Evolutionary conservation across 1,140 invertebrate species (phyloP), one percentile per base, ranked within the genome.

Genomic region (Pseudachorutes palmiensis): DNA sequence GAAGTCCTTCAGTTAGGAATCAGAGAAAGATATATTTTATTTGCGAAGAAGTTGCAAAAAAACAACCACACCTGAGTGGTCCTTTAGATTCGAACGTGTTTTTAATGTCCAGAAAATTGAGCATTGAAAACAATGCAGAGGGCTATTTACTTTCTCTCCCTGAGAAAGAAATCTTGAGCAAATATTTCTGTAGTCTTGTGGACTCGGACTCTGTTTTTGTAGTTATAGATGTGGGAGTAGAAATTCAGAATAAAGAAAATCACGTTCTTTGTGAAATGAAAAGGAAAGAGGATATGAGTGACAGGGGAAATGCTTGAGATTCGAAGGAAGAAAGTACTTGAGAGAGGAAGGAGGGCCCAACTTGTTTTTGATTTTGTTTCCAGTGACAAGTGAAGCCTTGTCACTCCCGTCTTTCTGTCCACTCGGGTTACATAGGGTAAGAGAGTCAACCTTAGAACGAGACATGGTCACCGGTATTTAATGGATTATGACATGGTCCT

Each of bases 271-370:
- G 51, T 24, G 51, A 26, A 24, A 55, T 12, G 5, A 55, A 26
- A 55, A 55, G 5, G 5, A 24, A 55, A 55, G 24, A 55, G 14
- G 24, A 55, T 12, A 26, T 55, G 51, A 26, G 14, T 55, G 14
- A 41, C 36, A 19, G 36, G 36, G 19, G 36, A 41, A 41, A 41
- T 5, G 19, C 5, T 5, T 9, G 36, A 41, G 19, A 19, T 5
- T 9, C 3, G 24, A 26, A 19, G 51, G 12, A 14, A 5, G 24
- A 5, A 55, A 14, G 12, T 19, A 16, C 24, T 55, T 55, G 51
- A 16, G 24, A 55, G 24, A 55, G 51, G 51, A 55, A 55, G 51
- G 24, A 55, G 24, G 51, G 51, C 9, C 9, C 51, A 55, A 55
- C 12, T 55, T 55, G 9, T 3, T 26, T 19, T 55, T 55, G 9